Base-by-base conservation (phyloP, 2,113 vertebrate genomes). In the Andinoacara biseriatus region DNA sequence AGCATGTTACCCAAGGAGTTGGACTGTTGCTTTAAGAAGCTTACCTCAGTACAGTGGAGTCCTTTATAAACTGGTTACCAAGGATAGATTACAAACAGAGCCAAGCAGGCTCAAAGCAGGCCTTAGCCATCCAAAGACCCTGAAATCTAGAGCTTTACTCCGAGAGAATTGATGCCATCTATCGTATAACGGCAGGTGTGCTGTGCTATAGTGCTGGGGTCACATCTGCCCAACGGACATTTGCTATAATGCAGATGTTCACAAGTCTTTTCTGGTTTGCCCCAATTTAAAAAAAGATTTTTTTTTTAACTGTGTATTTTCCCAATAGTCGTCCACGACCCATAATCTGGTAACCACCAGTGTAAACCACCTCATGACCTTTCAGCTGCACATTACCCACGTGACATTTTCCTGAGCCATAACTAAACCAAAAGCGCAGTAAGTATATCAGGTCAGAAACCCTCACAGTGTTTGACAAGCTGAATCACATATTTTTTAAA, bases 201-300 rank as follows among this genome's bases (percentile, higher is more conserved):
- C 38, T 52, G 65, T 31, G 31, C 31, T 31, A 5, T 31, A 33
- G 5, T 33, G 33, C 7, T 33, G 33, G 33, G 33, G 29, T 5
- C 43, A 10, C 43, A 49, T 49, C 9, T 69, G 24, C 9, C 15
- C 24, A 43, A 49, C 18, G 15, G 5, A 49, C 52, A 49, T 17
- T 13, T 10, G 18, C 20, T 11, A 31, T 0, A 52, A 69, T 26
- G 5, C 5, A 69, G 10, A 5, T 52, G 24, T 31, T 26, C 5
- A 52, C 24, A 3, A 69, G 26, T 18, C 3, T 10, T 69, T 1
- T 31, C 46, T 69, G 26, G 43, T 10, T 11, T 69, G 65, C 11
- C 24, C 43, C 43, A 52, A 69, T 69, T 20, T 29, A 18, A 67
- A 67, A 67, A 10, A 7, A 65, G 17, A 43, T 17, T 46, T 26